phyloP scores from a whole-genome alignment of 2,888 invertebrate genomes.

The Branchellion lobata region DNA sequence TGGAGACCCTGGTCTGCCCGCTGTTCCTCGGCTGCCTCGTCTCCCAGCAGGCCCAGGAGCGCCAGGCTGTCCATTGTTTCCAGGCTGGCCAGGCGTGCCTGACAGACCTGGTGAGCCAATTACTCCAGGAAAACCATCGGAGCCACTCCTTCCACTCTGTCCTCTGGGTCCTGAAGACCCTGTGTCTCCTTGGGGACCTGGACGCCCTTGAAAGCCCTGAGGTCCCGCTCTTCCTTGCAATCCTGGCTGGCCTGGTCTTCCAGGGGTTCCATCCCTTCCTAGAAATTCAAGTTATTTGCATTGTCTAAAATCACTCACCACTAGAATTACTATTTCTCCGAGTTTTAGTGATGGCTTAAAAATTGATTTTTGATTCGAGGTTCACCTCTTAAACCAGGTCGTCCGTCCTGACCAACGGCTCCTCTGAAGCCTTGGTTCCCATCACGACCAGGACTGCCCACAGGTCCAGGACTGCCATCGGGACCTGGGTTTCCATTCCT shows the following conservation, averaged over 20 bases:
- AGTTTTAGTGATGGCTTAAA: no score
- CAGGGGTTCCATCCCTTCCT: constrained; percentile 45
- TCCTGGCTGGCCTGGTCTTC: constrained; percentile 39
- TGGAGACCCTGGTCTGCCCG: neutral
- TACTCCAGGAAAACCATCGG: constrained; percentile 41
- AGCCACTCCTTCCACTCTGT: constrained; percentile 46
- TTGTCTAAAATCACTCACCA: neutral
- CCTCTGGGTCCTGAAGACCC: constrained; percentile 48
- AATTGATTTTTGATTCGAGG: neutral
- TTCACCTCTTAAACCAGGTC: constrained; percentile 24
- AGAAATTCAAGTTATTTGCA: neutral
- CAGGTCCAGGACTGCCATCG: constrained; percentile 25
- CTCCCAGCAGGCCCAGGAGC: constrained; percentile 47
- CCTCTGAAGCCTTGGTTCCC: constrained; percentile 40
- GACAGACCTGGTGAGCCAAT: constrained; percentile 44
- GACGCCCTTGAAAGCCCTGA: constrained; percentile 39
- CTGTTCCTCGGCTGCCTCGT: constrained; percentile 29
- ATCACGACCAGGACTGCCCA: constrained; percentile 44
- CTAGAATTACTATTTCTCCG: no score
- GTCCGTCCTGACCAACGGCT: constrained; percentile 40
- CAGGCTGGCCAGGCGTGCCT: constrained; percentile 44
- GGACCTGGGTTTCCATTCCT: constrained; percentile 43
- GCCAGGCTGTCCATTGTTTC: constrained; percentile 48
- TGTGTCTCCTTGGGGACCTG: constrained; percentile 42
- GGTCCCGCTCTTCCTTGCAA: constrained; percentile 32